Base-by-base conservation (phyloP, 2,888 invertebrate genomes). In the Darwinula stevensoni region DNA sequence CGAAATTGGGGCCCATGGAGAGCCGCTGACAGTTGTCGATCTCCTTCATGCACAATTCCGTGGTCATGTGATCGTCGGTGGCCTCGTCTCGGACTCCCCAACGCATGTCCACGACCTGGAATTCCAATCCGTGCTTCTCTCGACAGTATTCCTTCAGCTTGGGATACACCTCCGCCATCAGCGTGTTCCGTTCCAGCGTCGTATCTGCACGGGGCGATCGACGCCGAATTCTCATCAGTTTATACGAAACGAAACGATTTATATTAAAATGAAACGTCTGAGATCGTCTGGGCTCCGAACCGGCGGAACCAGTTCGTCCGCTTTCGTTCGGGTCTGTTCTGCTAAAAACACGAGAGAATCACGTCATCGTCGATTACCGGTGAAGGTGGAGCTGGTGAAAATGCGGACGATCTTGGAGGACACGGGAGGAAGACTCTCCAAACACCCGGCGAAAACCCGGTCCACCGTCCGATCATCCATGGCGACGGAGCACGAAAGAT, bases 1-100 rank as follows among this genome's bases (percentile, higher is more conserved):
- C 86, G 50, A 94, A 94, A 53, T 91, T 91, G 0, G 91, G 88
- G 0, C 91, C 91, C 75, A 91, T 86, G 2, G 88, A 88, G 2
- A 91, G 58, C 3, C 91, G 61, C 50, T 94, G 91, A 47, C 91
- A 94, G 52, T 91, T 94, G 52, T 80, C 75, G 38, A 94, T 91
- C 57, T 94, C 94, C 38, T 78, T 66, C 82, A 94, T 88, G 48
- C 94, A 94, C 1, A 94, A 63, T 45, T 88, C 84, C 0, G 91
- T 91, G 14, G 91, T 94, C 88, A 88, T 88, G 57, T 94, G 94
- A 64, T 94, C 94, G 45, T 94, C 91, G 1, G 91, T 94, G 0
- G 91, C 88, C 53, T 91, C 91, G 46, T 94, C 91, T 44, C 91
- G 59, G 0, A 91, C 88, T 4, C 91, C 91, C 91, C 91, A 91